These are phyloP conservation scores for Triplophysa dalaica DNA, from an alignment of 2,113 vertebrate species.

Conservation along the genomic window DNA sequence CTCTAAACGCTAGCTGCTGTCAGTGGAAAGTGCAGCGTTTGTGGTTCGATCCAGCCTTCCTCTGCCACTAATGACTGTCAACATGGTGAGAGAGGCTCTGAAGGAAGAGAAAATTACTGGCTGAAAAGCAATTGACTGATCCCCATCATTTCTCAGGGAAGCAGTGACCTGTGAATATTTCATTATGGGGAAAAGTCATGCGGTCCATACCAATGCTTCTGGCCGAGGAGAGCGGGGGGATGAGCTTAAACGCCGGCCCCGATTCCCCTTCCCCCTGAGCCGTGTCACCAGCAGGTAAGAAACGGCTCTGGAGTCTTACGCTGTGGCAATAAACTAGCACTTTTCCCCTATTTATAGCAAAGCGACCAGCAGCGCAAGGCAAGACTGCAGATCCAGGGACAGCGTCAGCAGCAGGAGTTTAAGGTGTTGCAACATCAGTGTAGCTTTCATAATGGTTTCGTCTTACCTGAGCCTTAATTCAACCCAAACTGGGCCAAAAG, in stretches of 20 bases:
- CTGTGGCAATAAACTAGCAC: constrained; percentile 17
- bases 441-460: constrained; percentile 7
- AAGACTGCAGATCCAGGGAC: constrained; percentile 33
- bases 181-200: constrained; percentile 87
- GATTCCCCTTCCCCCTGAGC: constrained; percentile 26
- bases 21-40: constrained; percentile 62
- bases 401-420: constrained; percentile 5
- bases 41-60: constrained; percentile 61
- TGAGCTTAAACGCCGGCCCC: constrained; percentile 41
- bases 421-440: constrained; percentile 7
- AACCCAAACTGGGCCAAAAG: not conserved
- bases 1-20: constrained; percentile 58
- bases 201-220: constrained; percentile 82
- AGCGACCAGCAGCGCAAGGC: constrained; percentile 2
- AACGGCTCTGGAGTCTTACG: constrained; percentile 1
- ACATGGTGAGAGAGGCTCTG: constrained; percentile 74
- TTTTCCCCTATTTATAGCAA: constrained; percentile 46
- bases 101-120: constrained; percentile 87
- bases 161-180: constrained; percentile 74
- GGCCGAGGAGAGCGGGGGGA: constrained; percentile 9
- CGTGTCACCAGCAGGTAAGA: constrained; percentile 43
- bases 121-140: constrained; percentile 95
- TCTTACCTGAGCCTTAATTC: not conserved
- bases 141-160: constrained; percentile 92
- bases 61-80: constrained; percentile 78